Base-by-base conservation (phyloP, 2,797 vertebrate genomes). In the Dicrostonyx torquatus region DNA sequence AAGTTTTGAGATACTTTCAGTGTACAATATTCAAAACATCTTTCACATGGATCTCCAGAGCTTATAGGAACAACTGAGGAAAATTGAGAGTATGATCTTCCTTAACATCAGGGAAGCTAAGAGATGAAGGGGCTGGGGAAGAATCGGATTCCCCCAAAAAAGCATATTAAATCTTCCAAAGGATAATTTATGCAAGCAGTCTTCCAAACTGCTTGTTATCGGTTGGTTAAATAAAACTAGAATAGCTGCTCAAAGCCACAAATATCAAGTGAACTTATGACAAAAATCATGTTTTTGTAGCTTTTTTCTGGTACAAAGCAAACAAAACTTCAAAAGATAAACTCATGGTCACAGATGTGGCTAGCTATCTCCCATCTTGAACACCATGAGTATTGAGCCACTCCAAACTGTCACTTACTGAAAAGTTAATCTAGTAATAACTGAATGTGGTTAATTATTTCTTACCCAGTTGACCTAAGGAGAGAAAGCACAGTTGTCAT, bases 121-220 rank as follows among this genome's bases (percentile, higher is more conserved):
- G 55, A 3, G 1, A 5, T 29, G 6, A 34, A 26, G 0, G 8
- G 14, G 4, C 18, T 37, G 14, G 83, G 34, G 14, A 37, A 7
- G 7, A 64, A 45, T 11, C 0, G 2, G 9, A 45, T 20, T 22
- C 40, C 18, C 17, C 18, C 17, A 6, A n/a, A 40, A 3, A 64
- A 34, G 12, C 45, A 68, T 6, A 29, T n/a, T 34, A 24, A 34
- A 1, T 8, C 2, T 34, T 66, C 43, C 62, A 22, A 48, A 50
- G 18, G 29, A 43, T 66, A 34, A 84, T 84, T 66, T 26, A 43
- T 50, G 31, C 18, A 55, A 58, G 77, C 50, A 22, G 2, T 68
- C 12, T 45, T 50, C 82, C 20, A 50, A 29, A 29, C 11, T 68
- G 43, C 18, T 24, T 34, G 45, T 37, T 34, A 62, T 2, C 1